Base-by-base conservation (phyloP, 1,140 invertebrate species). In the Thalassaphorura encarpata region DNA sequence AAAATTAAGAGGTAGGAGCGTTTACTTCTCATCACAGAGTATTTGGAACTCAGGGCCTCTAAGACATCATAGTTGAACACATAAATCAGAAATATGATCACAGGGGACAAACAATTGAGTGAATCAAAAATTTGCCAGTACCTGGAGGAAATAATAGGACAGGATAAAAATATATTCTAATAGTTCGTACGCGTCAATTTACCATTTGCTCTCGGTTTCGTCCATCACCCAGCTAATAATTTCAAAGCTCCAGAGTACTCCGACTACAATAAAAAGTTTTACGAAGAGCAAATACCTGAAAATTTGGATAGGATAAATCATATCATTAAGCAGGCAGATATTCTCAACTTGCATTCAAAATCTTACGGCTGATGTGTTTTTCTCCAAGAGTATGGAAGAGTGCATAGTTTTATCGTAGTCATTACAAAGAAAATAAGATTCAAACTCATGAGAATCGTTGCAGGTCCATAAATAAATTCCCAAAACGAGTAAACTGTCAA, bases 341-440 rank as follows among this genome's bases (percentile, higher is more conserved):
- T n/a, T n/a, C n/a, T n/a, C n/a, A n/a, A n/a, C 11, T n/a, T 11
- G 33, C 11, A 36, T 36, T 11, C 33, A n/a, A 36, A 11, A n/a
- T 11, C 33, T 36, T n/a, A 36, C 33, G 33, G n/a, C 36, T 55
- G 36, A 24, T 48, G 45, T n/a, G 46, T 47, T 28, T 52, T 52
- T 36, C 52, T 59, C 18, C 69, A 66, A 40, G 66, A 62, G 40
- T 61, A 54, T 41, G 64, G 61, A 19, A 68, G 53, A 45, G 56
- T 45, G 21, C 61, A 43, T 19, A 73, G 62, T 33, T 62, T 67
- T 16, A 48, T 61, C 0, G 68, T 56, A n/a, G 71, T 74, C 46
- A 67, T 54, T 1, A 64, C 16, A 52, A 73, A 74, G 45, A 73
- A 57, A 3, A 64, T 42, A 0, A 71, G 54, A 49, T 74, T 74